Conservation (phyloP, 2,797 vertebrate genomes). For the Knipowitschia caucasica region DNA sequence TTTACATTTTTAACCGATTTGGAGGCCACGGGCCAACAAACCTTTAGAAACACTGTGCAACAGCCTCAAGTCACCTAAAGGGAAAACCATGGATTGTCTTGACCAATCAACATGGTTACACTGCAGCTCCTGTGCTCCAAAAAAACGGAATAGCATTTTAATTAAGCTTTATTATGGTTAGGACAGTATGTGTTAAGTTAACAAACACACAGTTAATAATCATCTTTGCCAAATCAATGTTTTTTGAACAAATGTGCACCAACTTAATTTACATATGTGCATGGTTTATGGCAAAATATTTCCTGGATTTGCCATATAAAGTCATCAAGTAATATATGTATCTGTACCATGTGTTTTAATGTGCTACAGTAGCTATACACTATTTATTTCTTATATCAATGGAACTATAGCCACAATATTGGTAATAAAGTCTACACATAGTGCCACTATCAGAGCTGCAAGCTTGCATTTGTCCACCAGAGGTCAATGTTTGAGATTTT, state of each 20-base stretch:
- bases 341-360: constrained; percentile 63
- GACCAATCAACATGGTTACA: neutral
- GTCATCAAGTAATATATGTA: constrained; percentile 35
- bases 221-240: constrained; percentile 52
- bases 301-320: constrained; percentile 40
- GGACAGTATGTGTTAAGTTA: constrained; percentile 33
- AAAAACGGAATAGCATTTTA: neutral
- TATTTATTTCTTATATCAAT: constrained; percentile 82
- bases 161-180: constrained; percentile 38
- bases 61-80: constrained; percentile 6
- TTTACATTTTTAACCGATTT: constrained; percentile 12
- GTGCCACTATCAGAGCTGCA: constrained; percentile 61
- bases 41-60: constrained; percentile 18
- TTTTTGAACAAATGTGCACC: constrained; percentile 20
- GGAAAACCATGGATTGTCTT: constrained; percentile 5
- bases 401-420: constrained; percentile 66
- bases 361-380: constrained; percentile 72
- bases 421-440: constrained; percentile 76
- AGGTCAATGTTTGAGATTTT: neutral
- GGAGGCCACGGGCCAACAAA: constrained; percentile 30
- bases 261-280: constrained; percentile 42
- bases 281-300: constrained; percentile 31
- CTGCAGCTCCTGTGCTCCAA: neutral
- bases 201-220: constrained; percentile 16
- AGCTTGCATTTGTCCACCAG: neutral